Evolutionary conservation across 2,113 vertebrate species (phyloP).

Genomic region (western clawed frog (Xenopus tropicalis)): UCB_Xtro_10.0 CM004444.2:136632001-136632500

Average conservation of each 20-base stretch:
- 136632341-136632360: no score
- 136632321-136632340: no score
- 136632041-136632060: conserved; percentile 16
- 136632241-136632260: neutral
- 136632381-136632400: no score
- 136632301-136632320: neutral
- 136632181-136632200: conserved; percentile 42
- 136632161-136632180: conserved; percentile 3
- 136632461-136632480: no score
- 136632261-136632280: no score
- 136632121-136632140: conserved; percentile 18
- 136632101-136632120: neutral
- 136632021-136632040: neutral
- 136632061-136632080: conserved; percentile 28
- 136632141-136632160: conserved; percentile 21
- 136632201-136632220: conserved; percentile 39
- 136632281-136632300: neutral
- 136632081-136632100: neutral
- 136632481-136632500: no score
- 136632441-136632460: no score
- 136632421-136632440: no score
- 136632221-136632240: neutral
- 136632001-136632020: neutral
- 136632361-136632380: no score
- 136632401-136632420: no score